Conservation (phyloP, 2,888 invertebrate genomes). For the Phrixothrix hirtus region DNA sequence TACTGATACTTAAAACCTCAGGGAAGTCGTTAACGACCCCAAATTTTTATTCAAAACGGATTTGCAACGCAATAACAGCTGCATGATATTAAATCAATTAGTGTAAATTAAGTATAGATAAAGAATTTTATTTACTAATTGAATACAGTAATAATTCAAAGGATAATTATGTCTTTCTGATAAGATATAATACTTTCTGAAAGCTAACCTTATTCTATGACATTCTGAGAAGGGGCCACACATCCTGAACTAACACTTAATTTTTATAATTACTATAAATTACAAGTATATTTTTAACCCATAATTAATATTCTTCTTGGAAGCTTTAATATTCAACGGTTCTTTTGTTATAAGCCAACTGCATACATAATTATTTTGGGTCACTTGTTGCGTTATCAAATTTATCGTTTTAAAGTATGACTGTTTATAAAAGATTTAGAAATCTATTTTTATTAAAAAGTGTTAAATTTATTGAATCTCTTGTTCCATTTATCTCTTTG, state of each 20-base stretch:
- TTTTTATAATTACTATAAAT: background rate
- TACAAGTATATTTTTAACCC: background rate
- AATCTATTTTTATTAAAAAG: too few species aligned
- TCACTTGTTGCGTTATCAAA: slow-evolving; percentile 16
- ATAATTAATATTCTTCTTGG: background rate
- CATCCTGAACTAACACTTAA: too few species aligned
- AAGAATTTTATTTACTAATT: slow-evolving; percentile 28
- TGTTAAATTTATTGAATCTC: slow-evolving; percentile 16
- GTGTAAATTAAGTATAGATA: slow-evolving; percentile 12
- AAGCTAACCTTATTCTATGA: slow-evolving; percentile 6
- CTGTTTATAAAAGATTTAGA: too few species aligned
- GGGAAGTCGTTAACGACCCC: slow-evolving; percentile 15
- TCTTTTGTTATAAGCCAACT: slow-evolving; percentile 19
- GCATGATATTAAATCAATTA: slow-evolving; percentile 24
- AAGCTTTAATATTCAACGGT: slow-evolving; percentile 4
- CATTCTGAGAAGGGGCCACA: slow-evolving; percentile 24
- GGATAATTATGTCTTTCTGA: slow-evolving; percentile 40
- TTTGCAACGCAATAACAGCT: slow-evolving; percentile 5
- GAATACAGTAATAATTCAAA: slow-evolving; percentile 39
- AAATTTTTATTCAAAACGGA: slow-evolving; percentile 1
- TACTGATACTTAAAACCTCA: slow-evolving; percentile 14
- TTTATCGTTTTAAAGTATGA: slow-evolving; percentile 10
- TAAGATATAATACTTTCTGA: slow-evolving; percentile 34
- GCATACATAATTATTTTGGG: too few species aligned
- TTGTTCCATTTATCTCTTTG: too few species aligned